phyloP scores from a whole-genome alignment of 2,113 vertebrate species.

The Raphicerus campestris region DNA sequence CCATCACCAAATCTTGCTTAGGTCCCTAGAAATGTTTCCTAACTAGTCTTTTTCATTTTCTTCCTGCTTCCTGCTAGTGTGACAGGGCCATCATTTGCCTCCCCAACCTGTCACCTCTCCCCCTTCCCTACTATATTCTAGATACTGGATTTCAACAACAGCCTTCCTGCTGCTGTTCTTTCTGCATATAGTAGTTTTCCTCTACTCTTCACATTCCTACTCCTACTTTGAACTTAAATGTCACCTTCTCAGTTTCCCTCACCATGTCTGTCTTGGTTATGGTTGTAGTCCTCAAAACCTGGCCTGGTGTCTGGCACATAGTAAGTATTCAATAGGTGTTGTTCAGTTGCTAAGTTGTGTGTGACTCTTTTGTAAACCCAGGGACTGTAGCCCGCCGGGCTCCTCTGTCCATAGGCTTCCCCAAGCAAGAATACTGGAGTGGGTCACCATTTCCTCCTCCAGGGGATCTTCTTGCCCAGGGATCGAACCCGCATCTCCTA shows the following conservation, averaged over 20 bases:
- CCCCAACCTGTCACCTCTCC: not conserved
- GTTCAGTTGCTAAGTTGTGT: not conserved
- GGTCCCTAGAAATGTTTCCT: not conserved
- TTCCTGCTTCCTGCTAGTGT: not conserved
- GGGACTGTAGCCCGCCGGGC: not conserved
- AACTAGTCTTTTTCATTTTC: not conserved
- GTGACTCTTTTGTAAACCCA: not conserved
- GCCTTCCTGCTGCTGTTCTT: not conserved
- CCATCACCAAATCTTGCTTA: not conserved
- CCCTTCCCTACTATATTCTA: not conserved
- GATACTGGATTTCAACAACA: not conserved
- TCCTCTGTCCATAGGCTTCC: not conserved
- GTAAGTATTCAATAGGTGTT: not conserved
- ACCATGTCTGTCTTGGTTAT: not conserved
- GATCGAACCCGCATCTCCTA: not conserved
- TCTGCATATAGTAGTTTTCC: not conserved
- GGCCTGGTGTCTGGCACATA: not conserved
- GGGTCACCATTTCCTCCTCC: not conserved
- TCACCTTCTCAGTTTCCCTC: not conserved
- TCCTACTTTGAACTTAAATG: constrained; percentile 1
- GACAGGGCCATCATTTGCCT: not conserved
- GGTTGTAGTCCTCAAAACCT: not conserved
- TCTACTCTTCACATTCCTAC: not conserved
- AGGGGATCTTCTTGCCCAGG: not conserved
- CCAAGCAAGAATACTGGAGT: not conserved